A percentile compares a stretch with the other conserved stretches of the same genome.
phyloP scores from a whole-genome alignment of 2,113 vertebrate species.

The Setophaga kirtlandii region DNA sequence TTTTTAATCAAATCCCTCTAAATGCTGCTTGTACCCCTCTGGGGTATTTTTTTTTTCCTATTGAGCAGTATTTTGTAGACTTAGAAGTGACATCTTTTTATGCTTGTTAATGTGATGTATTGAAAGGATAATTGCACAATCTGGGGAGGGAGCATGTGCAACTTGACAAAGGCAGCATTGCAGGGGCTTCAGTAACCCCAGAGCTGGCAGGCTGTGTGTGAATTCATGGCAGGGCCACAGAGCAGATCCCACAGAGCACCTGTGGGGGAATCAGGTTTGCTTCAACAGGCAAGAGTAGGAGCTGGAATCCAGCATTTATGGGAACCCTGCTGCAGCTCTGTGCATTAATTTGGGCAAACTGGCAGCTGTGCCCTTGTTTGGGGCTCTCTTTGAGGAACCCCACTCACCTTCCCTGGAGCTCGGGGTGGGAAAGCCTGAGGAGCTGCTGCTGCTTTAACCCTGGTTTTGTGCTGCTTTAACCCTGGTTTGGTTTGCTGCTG shows the following conservation, averaged over 20 bases:
- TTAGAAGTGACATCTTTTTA: constrained; percentile 1
- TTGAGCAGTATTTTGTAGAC: constrained; percentile 7
- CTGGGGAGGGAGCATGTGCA: neutral
- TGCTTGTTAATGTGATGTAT: constrained; percentile 23
- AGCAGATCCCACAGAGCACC: neutral
- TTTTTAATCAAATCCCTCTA: constrained; percentile 62
- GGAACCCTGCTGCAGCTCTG: neutral
- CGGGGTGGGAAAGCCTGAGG: neutral
- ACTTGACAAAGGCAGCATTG: neutral
- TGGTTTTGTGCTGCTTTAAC: neutral
- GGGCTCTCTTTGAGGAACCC: neutral
- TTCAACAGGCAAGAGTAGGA: neutral
- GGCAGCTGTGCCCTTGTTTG: neutral
- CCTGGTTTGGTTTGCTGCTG: neutral
- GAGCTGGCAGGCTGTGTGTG: neutral
- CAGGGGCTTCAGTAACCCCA: constrained; percentile 2
- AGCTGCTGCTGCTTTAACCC: neutral
- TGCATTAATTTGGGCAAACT: neutral
- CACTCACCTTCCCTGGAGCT: neutral
- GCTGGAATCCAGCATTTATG: neutral
- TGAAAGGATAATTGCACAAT: constrained; percentile 29
- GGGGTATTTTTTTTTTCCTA: neutral
- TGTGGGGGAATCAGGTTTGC: neutral
- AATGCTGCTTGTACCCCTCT: constrained; percentile 7
- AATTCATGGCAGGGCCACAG: neutral